These are phyloP conservation scores for Rhopilema esculentum DNA, from an alignment of 30 jellyfish, hydroid and myxozoan species.

Conservation along the genomic window DNA sequence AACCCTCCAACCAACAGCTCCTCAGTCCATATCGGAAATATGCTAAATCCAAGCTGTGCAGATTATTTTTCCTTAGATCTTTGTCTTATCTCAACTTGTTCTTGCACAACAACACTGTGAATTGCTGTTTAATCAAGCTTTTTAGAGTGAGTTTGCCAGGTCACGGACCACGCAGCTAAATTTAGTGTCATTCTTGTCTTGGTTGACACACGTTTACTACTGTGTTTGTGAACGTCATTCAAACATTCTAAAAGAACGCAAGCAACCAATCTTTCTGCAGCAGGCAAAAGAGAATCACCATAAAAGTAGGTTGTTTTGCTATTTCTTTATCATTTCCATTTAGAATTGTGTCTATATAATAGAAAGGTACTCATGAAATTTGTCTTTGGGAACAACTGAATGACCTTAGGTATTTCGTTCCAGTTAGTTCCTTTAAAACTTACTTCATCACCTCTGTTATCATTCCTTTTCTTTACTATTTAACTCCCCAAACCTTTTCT, in stretches of 20 bases:
- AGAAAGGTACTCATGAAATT: no score
- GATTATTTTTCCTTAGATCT: background rate
- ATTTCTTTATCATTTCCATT: no score
- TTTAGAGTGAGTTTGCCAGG: background rate
- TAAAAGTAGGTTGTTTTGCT: background rate
- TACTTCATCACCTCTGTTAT: no score
- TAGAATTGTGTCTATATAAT: no score
- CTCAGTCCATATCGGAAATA: background rate
- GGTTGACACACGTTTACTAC: no score
- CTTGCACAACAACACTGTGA: constrained; percentile 2
- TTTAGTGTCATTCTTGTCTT: background rate
- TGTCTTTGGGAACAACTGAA: no score
- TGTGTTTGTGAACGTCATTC: background rate
- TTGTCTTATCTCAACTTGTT: background rate
- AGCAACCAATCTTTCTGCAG: background rate
- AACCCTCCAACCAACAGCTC: no score
- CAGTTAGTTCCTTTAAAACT: no score
- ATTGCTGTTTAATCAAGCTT: background rate
- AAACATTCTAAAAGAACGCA: background rate
- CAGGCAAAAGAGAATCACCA: background rate
- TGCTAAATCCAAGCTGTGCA: constrained; percentile 8
- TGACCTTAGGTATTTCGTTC: no score
- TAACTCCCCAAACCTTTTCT: no score
- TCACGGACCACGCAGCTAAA: background rate
- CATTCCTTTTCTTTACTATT: no score